Percentiles rank a stretch among this genome's conserved stretches.
Conservation (phyloP, 2,888 invertebrate species). For the Heliconius erato region DNA sequence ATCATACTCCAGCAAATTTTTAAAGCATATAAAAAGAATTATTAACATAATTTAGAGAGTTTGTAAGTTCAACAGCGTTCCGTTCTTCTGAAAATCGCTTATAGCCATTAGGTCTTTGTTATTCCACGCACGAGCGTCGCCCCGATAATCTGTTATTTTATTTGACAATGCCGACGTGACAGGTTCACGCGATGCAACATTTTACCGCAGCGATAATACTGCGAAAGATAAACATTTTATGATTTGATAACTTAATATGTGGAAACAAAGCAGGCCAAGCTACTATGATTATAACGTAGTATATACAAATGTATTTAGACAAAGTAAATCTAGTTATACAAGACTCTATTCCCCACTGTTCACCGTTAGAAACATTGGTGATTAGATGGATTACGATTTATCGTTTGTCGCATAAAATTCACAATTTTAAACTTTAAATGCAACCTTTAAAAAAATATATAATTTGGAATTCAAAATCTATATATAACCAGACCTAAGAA, state of each 20-base stretch:
- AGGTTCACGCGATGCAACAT: conserved; percentile 63
- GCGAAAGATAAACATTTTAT: conserved; percentile 53
- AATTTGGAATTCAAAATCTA: too few relatives aligned
- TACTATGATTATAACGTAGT: neutral
- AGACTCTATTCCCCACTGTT: neutral
- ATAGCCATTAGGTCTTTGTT: conserved; percentile 63
- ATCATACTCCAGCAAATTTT: conserved; percentile 44
- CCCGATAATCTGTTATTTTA: conserved; percentile 76
- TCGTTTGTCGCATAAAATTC: too few relatives aligned
- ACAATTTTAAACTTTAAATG: too few relatives aligned
- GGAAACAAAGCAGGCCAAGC: conserved; percentile 14
- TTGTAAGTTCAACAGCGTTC: conserved; percentile 62
- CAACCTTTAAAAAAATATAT: too few relatives aligned
- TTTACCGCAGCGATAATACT: conserved; percentile 58
- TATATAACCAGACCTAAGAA: too few relatives aligned
- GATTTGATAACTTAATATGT: conserved; percentile 39
- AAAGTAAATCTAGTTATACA: neutral
- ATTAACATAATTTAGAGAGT: conserved; percentile 63
- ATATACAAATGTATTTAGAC: neutral
- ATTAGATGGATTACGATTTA: neutral
- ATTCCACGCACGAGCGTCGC: conserved; percentile 65
- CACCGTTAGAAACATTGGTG: neutral
- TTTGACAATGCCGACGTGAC: conserved; percentile 67
- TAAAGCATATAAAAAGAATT: conserved; percentile 58
- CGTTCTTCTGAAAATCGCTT: conserved; percentile 62